These are phyloP conservation scores for Notospermus geniculatus DNA, from an alignment of 1,140 invertebrate genomes.

Conservation along the genomic window DNA sequence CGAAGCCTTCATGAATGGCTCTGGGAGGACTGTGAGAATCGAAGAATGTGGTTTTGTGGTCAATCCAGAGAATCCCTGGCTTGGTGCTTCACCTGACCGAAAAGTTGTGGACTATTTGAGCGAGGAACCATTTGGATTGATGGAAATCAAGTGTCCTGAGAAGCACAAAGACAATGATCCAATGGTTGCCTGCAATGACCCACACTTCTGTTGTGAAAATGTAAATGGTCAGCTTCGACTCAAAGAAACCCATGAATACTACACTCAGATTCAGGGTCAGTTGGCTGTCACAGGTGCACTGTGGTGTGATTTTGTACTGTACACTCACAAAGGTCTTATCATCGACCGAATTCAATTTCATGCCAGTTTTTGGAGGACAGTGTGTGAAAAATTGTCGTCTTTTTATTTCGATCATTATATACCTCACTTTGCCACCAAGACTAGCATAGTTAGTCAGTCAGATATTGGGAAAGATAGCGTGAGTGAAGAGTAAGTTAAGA, in stretches of 20 bases:
- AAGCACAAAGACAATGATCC: neutral
- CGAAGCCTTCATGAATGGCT: neutral
- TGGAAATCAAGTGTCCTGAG: neutral
- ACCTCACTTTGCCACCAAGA: too few relatives aligned
- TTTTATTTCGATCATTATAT: too few relatives aligned
- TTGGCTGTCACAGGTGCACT: conserved; percentile 39
- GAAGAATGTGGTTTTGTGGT: neutral
- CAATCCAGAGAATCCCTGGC: neutral
- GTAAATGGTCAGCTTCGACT: conserved; percentile 22
- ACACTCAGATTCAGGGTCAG: conserved; percentile 54
- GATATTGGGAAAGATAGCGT: too few relatives aligned
- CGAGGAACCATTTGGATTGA: neutral
- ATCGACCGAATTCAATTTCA: neutral
- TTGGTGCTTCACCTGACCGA: neutral
- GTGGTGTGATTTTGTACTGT: conserved; percentile 52
- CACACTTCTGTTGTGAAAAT: neutral
- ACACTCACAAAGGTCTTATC: neutral
- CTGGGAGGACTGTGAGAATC: neutral
- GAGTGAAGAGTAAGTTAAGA: too few relatives aligned
- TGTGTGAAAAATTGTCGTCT: too few relatives aligned
- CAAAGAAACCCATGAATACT: conserved; percentile 45
- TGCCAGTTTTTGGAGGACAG: neutral
- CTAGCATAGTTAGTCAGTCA: too few relatives aligned
- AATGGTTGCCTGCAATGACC: neutral
- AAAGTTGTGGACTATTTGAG: neutral